Evolutionary conservation across 1,140 invertebrate species (phyloP).

Genomic region (Frieseomelitta varia): DNA sequence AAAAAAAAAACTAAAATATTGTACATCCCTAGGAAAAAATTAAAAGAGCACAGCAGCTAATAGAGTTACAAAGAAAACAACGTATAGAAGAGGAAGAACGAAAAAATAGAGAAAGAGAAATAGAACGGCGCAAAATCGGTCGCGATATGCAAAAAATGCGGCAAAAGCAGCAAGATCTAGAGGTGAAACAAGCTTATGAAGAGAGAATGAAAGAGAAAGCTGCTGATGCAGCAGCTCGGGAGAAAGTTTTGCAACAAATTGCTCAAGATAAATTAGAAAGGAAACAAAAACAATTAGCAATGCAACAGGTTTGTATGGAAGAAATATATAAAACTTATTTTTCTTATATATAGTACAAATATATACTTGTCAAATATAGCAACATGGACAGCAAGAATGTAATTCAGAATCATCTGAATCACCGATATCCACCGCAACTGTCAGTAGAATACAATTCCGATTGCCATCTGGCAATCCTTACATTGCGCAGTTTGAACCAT

Average conservation of each 20-base stretch:
- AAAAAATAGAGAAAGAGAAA: slow-evolving; percentile 86
- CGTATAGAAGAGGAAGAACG: slow-evolving; percentile 85
- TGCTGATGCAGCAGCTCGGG: slow-evolving; percentile 86
- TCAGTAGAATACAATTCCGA: slow-evolving; percentile 90
- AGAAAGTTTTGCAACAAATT: slow-evolving; percentile 88
- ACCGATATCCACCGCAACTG: slow-evolving; percentile 65
- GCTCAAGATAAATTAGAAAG: slow-evolving; percentile 88
- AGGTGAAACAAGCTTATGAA: slow-evolving; percentile 87
- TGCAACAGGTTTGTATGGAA: slow-evolving; percentile 66
- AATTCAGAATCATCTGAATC: slow-evolving; percentile 35
- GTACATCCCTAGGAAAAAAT: slow-evolving; percentile 74
- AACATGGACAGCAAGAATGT: slow-evolving; percentile 58
- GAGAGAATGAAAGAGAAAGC: slow-evolving; percentile 88
- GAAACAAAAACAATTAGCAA: slow-evolving; percentile 74
- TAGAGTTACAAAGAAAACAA: slow-evolving; percentile 84
- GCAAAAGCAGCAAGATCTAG: slow-evolving; percentile 87
- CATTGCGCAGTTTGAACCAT: slow-evolving; percentile 85
- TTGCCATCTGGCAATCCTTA: slow-evolving; percentile 89
- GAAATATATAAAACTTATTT: neutral
- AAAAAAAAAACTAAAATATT: slow-evolving; percentile 5
- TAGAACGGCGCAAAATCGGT: slow-evolving; percentile 87
- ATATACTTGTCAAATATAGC: slow-evolving; percentile 46
- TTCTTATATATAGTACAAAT: slow-evolving; percentile 17
- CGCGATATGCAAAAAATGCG: slow-evolving; percentile 88
- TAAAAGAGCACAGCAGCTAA: slow-evolving; percentile 81